phyloP scores from a whole-genome alignment of 2,113 vertebrate species.

The Calonectris borealis region DNA sequence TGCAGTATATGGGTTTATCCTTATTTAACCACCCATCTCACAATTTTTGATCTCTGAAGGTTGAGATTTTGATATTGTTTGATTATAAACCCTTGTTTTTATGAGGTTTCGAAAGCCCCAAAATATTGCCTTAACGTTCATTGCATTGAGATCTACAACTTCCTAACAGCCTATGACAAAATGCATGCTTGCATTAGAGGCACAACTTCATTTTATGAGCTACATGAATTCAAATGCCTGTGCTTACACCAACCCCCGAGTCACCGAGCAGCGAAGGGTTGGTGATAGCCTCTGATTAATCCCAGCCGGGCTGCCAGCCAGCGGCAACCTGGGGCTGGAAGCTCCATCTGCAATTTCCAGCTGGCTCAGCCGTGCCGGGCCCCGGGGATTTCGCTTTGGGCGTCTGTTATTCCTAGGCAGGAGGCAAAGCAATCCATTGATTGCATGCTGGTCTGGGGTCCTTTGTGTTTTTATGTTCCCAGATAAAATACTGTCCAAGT shows the following conservation, averaged over 20 bases:
- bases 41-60: neutral
- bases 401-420: neutral
- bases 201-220: neutral
- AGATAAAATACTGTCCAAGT: neutral
- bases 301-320: neutral
- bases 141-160: neutral
- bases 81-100: neutral
- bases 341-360: neutral
- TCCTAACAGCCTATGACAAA: neutral
- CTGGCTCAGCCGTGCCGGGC: neutral
- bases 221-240: neutral
- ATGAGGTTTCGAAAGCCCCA: neutral
- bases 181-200: neutral
- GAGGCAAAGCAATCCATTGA: neutral
- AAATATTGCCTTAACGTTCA: neutral
- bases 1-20: neutral
- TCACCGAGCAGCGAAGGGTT: neutral
- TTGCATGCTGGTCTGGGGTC: neutral
- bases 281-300: neutral
- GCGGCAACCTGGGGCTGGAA: neutral
- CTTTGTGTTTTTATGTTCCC: neutral
- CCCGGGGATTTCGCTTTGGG: fast-evolving
- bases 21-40: neutral
- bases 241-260: neutral
- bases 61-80: neutral